A percentile compares a stretch with the other conserved stretches of the same genome.
Evolutionary conservation across 2,113 vertebrate genomes (phyloP).

Genomic region (Larimichthys polyactis): DNA sequence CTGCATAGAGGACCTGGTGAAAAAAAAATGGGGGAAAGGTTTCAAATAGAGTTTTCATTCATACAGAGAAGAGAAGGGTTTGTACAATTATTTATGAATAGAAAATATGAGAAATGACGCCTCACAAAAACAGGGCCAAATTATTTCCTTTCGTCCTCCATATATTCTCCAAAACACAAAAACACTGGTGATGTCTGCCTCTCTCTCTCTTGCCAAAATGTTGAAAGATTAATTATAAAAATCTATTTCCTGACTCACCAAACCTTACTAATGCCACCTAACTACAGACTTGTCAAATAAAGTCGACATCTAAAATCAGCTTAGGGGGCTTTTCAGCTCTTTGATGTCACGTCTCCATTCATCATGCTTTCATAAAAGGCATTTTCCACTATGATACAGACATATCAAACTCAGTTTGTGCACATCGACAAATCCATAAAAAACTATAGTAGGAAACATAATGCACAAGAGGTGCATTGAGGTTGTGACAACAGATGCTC

Average conservation of each 20-base stretch:
- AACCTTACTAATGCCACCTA: not conserved
- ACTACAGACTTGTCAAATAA: not conserved
- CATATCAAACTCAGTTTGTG: not conserved
- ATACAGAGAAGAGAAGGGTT: not conserved
- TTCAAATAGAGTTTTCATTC: not conserved
- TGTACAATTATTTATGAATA: not conserved
- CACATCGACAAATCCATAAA: not conserved
- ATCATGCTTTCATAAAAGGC: not conserved
- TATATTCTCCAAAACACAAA: not conserved
- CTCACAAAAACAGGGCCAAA: not conserved
- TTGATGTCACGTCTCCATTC: not conserved
- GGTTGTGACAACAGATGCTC: too few species aligned
- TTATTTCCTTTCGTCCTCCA: not conserved
- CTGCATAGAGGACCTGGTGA: constrained; percentile 2
- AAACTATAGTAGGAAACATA: too few species aligned
- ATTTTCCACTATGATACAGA: not conserved
- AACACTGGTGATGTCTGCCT: not conserved
- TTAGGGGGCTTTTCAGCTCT: not conserved
- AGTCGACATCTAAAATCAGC: constrained; percentile 5
- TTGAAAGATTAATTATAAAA: not conserved
- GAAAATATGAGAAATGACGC: not conserved
- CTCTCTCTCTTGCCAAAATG: not conserved
- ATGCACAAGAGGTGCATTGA: too few species aligned
- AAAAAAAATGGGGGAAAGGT: not conserved
- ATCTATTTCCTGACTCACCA: not conserved